Base-by-base conservation (phyloP, 2,797 vertebrate species). In the Peromyscus eremicus region DNA sequence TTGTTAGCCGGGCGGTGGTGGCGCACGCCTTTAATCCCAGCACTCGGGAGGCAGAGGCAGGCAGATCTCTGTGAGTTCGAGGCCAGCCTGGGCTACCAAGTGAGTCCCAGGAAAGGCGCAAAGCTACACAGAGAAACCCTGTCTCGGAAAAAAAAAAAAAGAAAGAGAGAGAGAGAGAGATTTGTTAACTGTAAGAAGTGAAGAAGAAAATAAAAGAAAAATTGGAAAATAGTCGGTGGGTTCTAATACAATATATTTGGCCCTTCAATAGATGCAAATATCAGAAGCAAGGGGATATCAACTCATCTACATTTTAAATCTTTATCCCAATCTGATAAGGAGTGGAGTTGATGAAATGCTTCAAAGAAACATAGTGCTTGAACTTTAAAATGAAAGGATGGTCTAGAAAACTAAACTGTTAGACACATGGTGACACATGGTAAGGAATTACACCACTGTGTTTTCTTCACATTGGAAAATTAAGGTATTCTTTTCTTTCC, bases 191-290 rank as follows among this genome's bases (percentile, higher is more conserved):
- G 73, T 34, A 32, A 62, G 14, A 8, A 2, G 2, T 55, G 29
- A 89, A 92, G 79, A 46, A 75, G 23, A 60, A 91, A 88, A 55
- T 4, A 86, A 91, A 79, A 40, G 25, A 37, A 43, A 52, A 79
- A n/a, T 16, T 84, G 13, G 43, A 68, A 57, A 86, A 79, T 10
- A 66, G 23, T 32, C 10, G 3, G 6, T 52, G 52, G 52, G 52
- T n/a, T 73, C 64, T 85, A 77, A 82, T 21, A 43, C 1, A 76
- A 76, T 52, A 0, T 2, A 55, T 23, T 25, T 32, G 25, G 7
- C 19, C 7, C 1, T 91, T 2, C 19, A 77, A 37, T 3, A 77
- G 23, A 92, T 19, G 46, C 40, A 91, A 89, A 16, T 40, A 49
- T 11, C 40, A 40, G 37, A 89, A 73, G 37, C 25, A 82, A 66